Evolutionary conservation across 2,113 vertebrate species (phyloP), one percentile per base, ranked within the genome.

Genomic region (Leptosomus discolor): DNA sequence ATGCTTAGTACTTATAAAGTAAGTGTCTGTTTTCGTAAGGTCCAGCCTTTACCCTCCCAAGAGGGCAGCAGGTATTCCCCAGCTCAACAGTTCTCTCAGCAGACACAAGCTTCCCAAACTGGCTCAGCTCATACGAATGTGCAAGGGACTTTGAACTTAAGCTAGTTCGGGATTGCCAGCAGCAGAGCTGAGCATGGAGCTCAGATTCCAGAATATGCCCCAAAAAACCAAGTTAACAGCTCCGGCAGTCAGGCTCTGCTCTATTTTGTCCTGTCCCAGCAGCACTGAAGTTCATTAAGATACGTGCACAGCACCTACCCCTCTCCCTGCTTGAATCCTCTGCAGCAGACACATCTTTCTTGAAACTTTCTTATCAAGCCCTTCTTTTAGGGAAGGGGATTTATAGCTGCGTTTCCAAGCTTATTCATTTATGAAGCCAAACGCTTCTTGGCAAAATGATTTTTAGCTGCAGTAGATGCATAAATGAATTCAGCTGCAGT

Each of bases 41-140:
- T 36, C 43, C 75, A 58, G 34, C 32, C 64, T 75, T 57, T 19
- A 29, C 5, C 4, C 11, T 45, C 37, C 56, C 19, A 64, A 64
- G 77, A 70, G n/a, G 37, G 60, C 61, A 60, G 37, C 23, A 50
- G 27, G 27, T 68, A n/a, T 69, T 45, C 32, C 30, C n/a, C 26
- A 74, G 27, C 29, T 30, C 36, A 81, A n/a, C 20, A 41, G 29
- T 56, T 41, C 46, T 56, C 41, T 58, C 36, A n/a, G 26, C 20
- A 73, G 30, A 73, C 21, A 79, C 11, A 61, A 56, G 46, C 48
- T 63, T 74, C 48, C n/a, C n/a, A 43, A 68, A 63, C 14, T 0
- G 0, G 23, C 26, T 22, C 23, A 74, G n/a, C 9, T 50, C 39
- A 27, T 54, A 32, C 0, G 0, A 32, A 37, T 53, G 20, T 13